A percentile compares a stretch with the other conserved stretches of the same genome.
These are phyloP conservation scores for Oryzias javanicus DNA, from an alignment of 2,113 vertebrate genomes.

Conservation along the genomic window DNA sequence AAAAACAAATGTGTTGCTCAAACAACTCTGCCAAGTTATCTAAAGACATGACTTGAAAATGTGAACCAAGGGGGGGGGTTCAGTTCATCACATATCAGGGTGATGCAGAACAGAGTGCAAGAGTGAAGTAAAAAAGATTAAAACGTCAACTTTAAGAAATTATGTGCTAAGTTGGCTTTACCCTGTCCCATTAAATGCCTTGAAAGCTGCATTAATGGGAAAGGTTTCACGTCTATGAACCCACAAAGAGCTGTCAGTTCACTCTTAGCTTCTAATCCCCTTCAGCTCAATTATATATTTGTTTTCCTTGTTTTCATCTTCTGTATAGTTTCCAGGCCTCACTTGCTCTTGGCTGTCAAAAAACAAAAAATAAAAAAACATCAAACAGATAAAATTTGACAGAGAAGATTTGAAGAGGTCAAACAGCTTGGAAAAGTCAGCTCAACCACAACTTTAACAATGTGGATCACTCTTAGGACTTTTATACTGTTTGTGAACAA, in stretches of 20 bases:
- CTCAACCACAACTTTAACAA: too few relatives aligned
- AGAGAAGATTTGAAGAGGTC: too few relatives aligned
- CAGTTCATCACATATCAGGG: conserved; percentile 41
- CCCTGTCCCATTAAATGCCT: background rate
- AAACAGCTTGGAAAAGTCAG: too few relatives aligned
- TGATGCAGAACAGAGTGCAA: conserved; percentile 24
- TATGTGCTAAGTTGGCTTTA: background rate
- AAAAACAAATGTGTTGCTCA: conserved; percentile 71
- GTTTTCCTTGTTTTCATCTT: background rate
- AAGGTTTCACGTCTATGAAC: background rate
- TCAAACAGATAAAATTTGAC: too few relatives aligned
- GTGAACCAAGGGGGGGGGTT: conserved; percentile 32
- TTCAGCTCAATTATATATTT: background rate
- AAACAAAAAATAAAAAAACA: too few relatives aligned
- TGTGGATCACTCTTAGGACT: too few relatives aligned
- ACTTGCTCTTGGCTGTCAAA: too few relatives aligned
- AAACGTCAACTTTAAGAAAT: conserved; percentile 1
- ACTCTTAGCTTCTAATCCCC: background rate
- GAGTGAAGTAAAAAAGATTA: conserved; percentile 29
- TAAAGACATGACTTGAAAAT: conserved; percentile 51
- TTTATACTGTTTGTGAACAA: too few relatives aligned
- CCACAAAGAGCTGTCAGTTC: background rate
- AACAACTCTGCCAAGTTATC: conserved; percentile 62
- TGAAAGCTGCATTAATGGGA: background rate
- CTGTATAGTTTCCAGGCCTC: background rate